Evolutionary conservation across 2,797 vertebrate genomes (phyloP), one percentile per base, ranked within the genome.

Genomic region (Anguilla anguilla): DNA sequence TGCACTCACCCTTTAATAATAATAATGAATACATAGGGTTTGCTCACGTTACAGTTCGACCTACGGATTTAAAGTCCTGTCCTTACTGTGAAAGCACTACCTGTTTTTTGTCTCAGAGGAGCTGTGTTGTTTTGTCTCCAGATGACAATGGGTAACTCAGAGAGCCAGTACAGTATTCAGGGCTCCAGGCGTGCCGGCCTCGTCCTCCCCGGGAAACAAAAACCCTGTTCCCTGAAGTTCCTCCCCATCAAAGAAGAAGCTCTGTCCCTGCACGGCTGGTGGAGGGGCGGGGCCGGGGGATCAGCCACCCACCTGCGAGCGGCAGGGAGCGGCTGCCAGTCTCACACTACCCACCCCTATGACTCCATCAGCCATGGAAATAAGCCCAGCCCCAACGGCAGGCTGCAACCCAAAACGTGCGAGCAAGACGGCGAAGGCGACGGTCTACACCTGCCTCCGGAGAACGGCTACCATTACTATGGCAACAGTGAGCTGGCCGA

Each of bases 91-190:
- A 4, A 64, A n/a, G 28, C 28, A 15, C 28, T 72, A 72, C 69
- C 28, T 72, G 69, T 11, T n/a, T 72, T 31, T 28, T 72, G 69
- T 11, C n/a, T 28, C 64, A 28, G 64, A 11, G n/a, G 59, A 17
- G n/a, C 28, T 72, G 28, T 6, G 22, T n/a, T 67, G 22, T 67
- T 67, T 89, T 89, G 91, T 88, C 90, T 93, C 92, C 96, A 96
- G 95, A 93, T 91, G 89, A 96, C 90, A 88, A 99, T 99, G 98
- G 98, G 98, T 88, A 99, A 99, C 95, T 98, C 98, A 39, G 98
- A 99, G 95, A 99, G 98, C 93, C 98, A 99, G 83, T 99, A 99
- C 91, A 99, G 97, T 91, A 95, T 98, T 91, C 98, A 98, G 92
- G 97, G 97, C 87, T 93, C 97, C 7, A 97, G 97, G 95, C 96